Conservation (phyloP, 2,888 invertebrate species). For the Stenodera caucasica region DNA sequence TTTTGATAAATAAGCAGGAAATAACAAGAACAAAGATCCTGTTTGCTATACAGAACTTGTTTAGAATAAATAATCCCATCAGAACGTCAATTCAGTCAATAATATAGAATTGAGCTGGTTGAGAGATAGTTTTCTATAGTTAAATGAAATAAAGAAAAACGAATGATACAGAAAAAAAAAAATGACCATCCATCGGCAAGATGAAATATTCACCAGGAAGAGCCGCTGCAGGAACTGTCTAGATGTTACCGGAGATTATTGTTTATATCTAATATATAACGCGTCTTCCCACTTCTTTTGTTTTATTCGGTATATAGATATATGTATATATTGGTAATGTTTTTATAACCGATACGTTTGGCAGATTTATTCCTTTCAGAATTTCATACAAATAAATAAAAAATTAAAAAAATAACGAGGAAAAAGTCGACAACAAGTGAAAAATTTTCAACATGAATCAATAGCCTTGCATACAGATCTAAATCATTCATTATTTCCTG, state of each 20-base stretch:
- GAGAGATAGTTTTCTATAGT: background rate
- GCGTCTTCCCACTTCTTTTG: constrained; percentile 11
- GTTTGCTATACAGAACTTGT: background rate
- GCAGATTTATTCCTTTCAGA: constrained; percentile 19
- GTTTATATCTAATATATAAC: constrained; percentile 16
- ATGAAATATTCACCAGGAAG: constrained; percentile 14
- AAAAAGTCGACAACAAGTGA: background rate
- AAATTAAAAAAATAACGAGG: background rate
- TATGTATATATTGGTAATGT: background rate
- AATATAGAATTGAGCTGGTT: background rate
- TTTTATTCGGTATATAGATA: constrained; percentile 4
- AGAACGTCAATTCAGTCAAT: background rate
- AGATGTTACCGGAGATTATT: constrained; percentile 15
- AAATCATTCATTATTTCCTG: constrained; percentile 28
- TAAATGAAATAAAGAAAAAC: background rate
- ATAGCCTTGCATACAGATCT: constrained; percentile 17
- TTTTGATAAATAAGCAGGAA: background rate
- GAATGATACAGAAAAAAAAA: background rate
- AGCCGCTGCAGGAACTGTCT: constrained; percentile 8
- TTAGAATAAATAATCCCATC: background rate
- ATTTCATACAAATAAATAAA: constrained; percentile 10
- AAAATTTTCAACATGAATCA: constrained; percentile 11
- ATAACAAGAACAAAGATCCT: background rate
- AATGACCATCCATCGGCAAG: constrained; percentile 2
- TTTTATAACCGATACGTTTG: constrained; percentile 10